phyloP scores from a whole-genome alignment of 2,113 vertebrate species.

The Seriola dumerili region DNA sequence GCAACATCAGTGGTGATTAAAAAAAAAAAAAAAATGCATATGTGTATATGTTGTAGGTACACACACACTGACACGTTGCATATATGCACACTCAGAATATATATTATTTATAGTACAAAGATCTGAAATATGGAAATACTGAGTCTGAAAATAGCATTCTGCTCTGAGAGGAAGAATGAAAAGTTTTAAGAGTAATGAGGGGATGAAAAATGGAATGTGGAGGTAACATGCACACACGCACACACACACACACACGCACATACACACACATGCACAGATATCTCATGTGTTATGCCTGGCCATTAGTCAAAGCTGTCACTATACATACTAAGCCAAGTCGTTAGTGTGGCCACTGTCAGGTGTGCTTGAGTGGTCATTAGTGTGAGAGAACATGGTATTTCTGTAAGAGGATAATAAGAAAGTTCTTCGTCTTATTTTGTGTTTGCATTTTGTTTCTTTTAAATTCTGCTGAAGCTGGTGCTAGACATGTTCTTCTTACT shows the following conservation, averaged over 20 bases:
- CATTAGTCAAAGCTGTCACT: slow-evolving; percentile 69
- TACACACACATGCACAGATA: slow-evolving; percentile 12
- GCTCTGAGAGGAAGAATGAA: slow-evolving; percentile 36
- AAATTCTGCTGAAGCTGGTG: background rate
- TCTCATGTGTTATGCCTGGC: slow-evolving; percentile 20
- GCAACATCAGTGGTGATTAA: background rate
- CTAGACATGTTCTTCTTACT: background rate
- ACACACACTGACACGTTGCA: background rate
- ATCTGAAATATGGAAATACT: slow-evolving; percentile 55
- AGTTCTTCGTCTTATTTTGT: slow-evolving; percentile 38
- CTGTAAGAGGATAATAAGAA: slow-evolving; percentile 31
- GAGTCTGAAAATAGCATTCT: slow-evolving; percentile 62
- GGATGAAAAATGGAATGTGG: slow-evolving; percentile 46
- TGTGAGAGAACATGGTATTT: slow-evolving; percentile 29
- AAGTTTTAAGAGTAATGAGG: slow-evolving; percentile 65
- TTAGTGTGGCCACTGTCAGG: slow-evolving; percentile 53
- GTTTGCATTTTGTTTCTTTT: slow-evolving; percentile 24
- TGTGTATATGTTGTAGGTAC: background rate
- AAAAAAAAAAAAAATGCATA: background rate
- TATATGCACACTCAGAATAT: background rate
- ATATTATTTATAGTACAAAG: slow-evolving; percentile 6
- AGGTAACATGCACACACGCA: background rate
- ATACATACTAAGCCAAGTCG: slow-evolving; percentile 26
- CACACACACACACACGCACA: slow-evolving; percentile 1
- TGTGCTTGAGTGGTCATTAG: slow-evolving; percentile 54